Conservation (phyloP, 1,140 invertebrate genomes). For the Adoxophyes honmai region DNA sequence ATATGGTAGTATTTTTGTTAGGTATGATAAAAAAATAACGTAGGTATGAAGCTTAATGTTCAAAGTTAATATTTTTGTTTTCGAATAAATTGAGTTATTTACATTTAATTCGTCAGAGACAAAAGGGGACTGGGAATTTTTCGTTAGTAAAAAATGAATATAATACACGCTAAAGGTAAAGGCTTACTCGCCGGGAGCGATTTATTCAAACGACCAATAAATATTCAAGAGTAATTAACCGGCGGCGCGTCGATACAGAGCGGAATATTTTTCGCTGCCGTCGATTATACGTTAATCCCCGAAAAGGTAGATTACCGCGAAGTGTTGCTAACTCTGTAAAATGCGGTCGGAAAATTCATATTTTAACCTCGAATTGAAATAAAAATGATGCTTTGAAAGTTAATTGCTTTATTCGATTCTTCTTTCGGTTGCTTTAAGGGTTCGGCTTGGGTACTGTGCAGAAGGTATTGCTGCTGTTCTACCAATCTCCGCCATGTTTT, state of each 20-base stretch:
- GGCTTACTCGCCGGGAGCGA: slow-evolving; percentile 54
- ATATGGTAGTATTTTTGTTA: background rate
- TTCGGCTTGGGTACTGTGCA: no score
- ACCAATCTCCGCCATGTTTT: no score
- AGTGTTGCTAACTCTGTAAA: slow-evolving; percentile 40
- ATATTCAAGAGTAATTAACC: slow-evolving; percentile 73
- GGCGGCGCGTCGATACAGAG: slow-evolving; percentile 48
- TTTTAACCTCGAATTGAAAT: slow-evolving; percentile 5
- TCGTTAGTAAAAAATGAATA: slow-evolving; percentile 40
- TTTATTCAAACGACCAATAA: slow-evolving; percentile 73
- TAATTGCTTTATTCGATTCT: slow-evolving; percentile 9
- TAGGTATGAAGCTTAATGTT: background rate
- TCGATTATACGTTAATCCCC: slow-evolving; percentile 53
- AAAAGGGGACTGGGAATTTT: slow-evolving; percentile 28
- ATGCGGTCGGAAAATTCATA: slow-evolving; percentile 26
- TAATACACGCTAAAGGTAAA: slow-evolving; percentile 60
- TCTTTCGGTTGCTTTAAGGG: background rate
- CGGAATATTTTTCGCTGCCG: slow-evolving; percentile 56
- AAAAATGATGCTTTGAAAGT: slow-evolving; percentile 23
- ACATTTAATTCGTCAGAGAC: background rate
- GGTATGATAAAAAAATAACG: background rate
- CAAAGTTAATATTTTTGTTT: background rate
- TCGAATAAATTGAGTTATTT: background rate
- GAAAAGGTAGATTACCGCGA: slow-evolving; percentile 49
- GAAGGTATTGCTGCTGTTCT: no score